Evolutionary conservation across 2,797 vertebrate species (phyloP).

Genomic region (Notamacropus eugenii): DNA sequence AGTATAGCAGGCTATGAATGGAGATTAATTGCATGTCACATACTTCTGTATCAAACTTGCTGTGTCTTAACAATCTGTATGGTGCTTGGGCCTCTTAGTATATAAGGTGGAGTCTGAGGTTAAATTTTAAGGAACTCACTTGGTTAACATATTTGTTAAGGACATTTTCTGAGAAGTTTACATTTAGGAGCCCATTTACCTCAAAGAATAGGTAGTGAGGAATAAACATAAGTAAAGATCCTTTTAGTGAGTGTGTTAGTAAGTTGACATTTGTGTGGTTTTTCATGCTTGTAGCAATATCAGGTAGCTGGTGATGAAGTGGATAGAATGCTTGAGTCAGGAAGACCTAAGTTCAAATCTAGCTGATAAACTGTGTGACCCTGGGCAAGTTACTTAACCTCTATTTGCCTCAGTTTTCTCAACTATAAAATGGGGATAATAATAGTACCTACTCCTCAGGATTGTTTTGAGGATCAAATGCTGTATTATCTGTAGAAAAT

Average conservation of each 20-base stretch:
- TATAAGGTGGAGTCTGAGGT: conserved; percentile 60
- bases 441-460: not conserved
- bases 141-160: conserved; percentile 39
- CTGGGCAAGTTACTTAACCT: not conserved
- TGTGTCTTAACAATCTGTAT: conserved; percentile 78
- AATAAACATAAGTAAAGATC: not conserved
- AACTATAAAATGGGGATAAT: not conserved
- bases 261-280: conserved; percentile 49
- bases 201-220: not conserved
- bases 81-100: conserved; percentile 63
- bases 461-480: not conserved
- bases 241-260: conserved; percentile 41
- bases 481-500: not conserved
- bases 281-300: conserved; percentile 9
- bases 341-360: not conserved
- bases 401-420: not conserved
- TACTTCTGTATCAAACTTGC: conserved; percentile 82
- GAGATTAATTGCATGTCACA: conserved; percentile 88
- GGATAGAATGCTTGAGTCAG: not conserved
- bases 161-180: conserved; percentile 19
- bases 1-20: conserved; percentile 83
- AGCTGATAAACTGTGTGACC: not conserved
- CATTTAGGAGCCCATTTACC: conserved; percentile 35
- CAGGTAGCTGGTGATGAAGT: not conserved
- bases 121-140: conserved; percentile 63